Evolutionary conservation across 2,113 vertebrate species (phyloP).

Genomic region (Bos javanicus): DNA sequence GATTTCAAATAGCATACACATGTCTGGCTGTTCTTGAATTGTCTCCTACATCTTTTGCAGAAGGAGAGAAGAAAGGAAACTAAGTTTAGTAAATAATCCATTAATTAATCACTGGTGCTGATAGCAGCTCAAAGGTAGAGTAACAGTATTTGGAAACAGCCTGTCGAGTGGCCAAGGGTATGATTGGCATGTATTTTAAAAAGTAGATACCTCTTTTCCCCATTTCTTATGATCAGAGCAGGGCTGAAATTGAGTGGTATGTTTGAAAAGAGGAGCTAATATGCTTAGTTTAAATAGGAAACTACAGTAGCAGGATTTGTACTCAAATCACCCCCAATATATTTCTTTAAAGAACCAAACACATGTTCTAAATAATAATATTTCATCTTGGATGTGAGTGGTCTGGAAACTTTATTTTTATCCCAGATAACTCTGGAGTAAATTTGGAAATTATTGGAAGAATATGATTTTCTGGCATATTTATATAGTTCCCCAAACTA

Average conservation of each 20-base stretch:
- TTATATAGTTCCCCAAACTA: background rate
- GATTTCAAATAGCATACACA: conserved; percentile 85
- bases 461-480: conserved; percentile 39
- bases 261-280: conserved; percentile 14
- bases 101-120: conserved; percentile 81
- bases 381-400: background rate
- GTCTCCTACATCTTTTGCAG: conserved; percentile 72
- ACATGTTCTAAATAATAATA: conserved; percentile 18
- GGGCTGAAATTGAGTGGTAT: background rate
- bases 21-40: conserved; percentile 80
- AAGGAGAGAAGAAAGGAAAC: conserved; percentile 74
- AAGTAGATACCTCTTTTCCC: background rate
- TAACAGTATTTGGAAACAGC: conserved; percentile 58
- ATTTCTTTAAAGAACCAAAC: conserved; percentile 2
- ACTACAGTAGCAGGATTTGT: background rate
- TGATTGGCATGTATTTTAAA: background rate
- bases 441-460: conserved; percentile 31
- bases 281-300: conserved; percentile 35
- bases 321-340: background rate
- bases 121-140: conserved; percentile 63
- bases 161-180: conserved; percentile 41
- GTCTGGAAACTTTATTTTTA: conserved; percentile 13
- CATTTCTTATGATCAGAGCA: background rate
- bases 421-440: background rate
- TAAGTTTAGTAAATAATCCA: conserved; percentile 76